These are phyloP conservation scores for Schizothorax lantsangensis DNA, from an alignment of 2,797 vertebrate genomes.

Conservation along the genomic window DNA sequence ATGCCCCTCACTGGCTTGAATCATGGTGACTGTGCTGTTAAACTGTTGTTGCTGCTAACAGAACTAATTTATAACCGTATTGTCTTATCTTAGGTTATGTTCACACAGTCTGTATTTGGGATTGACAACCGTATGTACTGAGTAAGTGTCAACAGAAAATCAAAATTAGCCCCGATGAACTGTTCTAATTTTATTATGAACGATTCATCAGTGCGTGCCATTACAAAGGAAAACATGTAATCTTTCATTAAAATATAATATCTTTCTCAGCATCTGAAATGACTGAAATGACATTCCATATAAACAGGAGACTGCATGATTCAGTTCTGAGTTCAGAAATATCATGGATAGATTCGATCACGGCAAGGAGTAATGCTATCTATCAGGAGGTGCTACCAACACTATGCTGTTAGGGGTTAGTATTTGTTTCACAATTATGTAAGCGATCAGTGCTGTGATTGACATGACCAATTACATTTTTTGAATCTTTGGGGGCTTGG, in stretches of 20 bases:
- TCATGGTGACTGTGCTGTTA: conserved; percentile 63
- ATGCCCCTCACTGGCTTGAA: conserved; percentile 55
- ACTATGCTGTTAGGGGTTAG: too few relatives aligned
- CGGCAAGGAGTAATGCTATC: too few relatives aligned
- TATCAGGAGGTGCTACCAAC: too few relatives aligned
- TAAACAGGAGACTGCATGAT: too few relatives aligned
- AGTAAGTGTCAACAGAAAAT: neutral
- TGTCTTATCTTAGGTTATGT: neutral
- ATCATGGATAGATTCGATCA: too few relatives aligned
- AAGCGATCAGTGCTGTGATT: too few relatives aligned
- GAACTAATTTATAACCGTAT: conserved; percentile 40
- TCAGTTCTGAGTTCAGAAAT: too few relatives aligned
- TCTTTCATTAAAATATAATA: neutral
- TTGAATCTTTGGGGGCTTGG: too few relatives aligned
- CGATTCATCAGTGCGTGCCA: neutral
- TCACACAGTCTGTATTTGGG: conserved; percentile 19
- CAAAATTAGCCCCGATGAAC: too few relatives aligned
- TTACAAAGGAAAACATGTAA: neutral
- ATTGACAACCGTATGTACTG: neutral
- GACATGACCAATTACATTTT: too few relatives aligned
- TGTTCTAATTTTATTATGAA: neutral
- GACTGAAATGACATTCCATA: too few relatives aligned
- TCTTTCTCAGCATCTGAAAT: neutral
- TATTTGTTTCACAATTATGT: too few relatives aligned
- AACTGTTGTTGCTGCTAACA: conserved; percentile 51